Base-by-base conservation (phyloP, 2,888 invertebrate genomes). In the Oxyscelio sp. region DNA sequence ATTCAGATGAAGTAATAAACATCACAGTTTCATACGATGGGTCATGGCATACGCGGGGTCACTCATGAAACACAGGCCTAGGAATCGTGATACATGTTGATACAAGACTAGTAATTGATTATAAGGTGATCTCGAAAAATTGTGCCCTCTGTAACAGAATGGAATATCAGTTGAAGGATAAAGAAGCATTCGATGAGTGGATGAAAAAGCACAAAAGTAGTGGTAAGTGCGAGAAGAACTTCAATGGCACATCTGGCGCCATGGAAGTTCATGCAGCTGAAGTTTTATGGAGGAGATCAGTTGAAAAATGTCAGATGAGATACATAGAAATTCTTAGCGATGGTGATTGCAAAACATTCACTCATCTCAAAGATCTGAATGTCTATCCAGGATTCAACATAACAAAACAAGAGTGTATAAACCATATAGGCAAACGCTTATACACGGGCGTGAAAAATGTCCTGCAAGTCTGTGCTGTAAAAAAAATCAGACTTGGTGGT, bases 1-100 rank as follows among this genome's bases (percentile, higher is more conserved):
- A 8, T 21, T 59, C 59, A 40, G 59, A 59, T 40, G 59, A 59
- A 38, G n/a, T 59, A 21, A 21, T 38, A 22, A 40, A 59, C 40
- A 1, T 59, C 22, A 34, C 40, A 11, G 56, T 56, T 56, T 54
- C 54, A 54, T 54, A 22, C 15, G 54, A 54, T 27, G 54, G 54
- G 4, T 27, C 54, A n/a, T n/a, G n/a, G n/a, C n/a, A n/a, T n/a
- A n/a, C n/a, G n/a, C n/a, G n/a, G n/a, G n/a, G n/a, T n/a, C n/a
- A n/a, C n/a, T n/a, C n/a, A n/a, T n/a, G n/a, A n/a, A n/a, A n/a
- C n/a, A n/a, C n/a, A n/a, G n/a, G n/a, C n/a, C n/a, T n/a, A n/a
- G n/a, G n/a, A n/a, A n/a, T n/a, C n/a, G n/a, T n/a, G n/a, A n/a
- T n/a, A n/a, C n/a, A n/a, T n/a, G n/a, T n/a, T n/a, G n/a, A n/a